These are phyloP conservation scores for Ptilonorhynchus violaceus DNA, from an alignment of 2,113 vertebrate species.

Conservation along the genomic window DNA sequence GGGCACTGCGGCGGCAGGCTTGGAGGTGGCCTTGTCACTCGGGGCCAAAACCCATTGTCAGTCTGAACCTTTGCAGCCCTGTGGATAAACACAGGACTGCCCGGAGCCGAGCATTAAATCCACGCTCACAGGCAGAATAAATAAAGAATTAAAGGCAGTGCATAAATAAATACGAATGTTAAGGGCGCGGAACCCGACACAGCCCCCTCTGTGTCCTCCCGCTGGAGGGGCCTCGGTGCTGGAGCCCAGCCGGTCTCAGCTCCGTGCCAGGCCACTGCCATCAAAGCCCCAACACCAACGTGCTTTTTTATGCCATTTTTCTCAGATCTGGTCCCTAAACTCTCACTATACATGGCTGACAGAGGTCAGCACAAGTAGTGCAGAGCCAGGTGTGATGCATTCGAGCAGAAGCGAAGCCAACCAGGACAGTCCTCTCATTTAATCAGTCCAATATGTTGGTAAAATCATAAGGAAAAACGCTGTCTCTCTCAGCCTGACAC, in stretches of 20 bases:
- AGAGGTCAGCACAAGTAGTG: background rate
- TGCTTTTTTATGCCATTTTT: background rate
- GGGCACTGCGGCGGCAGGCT: rapidly evolving
- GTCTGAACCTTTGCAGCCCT: background rate
- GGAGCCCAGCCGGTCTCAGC: background rate
- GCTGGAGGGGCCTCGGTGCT: background rate
- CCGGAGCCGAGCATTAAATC: background rate
- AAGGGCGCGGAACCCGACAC: background rate
- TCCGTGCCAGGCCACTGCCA: background rate
- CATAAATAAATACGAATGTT: constrained; percentile 40
- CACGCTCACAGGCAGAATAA: background rate
- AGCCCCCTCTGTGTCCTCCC: background rate
- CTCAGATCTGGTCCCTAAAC: constrained; percentile 36
- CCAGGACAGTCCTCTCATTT: background rate
- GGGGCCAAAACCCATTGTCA: constrained; percentile 14
- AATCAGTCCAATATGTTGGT: background rate
- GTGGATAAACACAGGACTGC: constrained; percentile 20
- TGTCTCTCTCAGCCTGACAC: background rate
- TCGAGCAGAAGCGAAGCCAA: background rate
- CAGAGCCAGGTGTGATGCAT: constrained; percentile 31
- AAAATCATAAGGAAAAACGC: background rate
- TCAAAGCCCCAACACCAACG: background rate
- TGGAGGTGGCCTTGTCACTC: background rate
- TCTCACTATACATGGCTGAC: background rate
- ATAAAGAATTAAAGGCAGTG: constrained; percentile 5